Conservation (phyloP, 2,888 invertebrate species). For the Gasteruption jaculator region DNA sequence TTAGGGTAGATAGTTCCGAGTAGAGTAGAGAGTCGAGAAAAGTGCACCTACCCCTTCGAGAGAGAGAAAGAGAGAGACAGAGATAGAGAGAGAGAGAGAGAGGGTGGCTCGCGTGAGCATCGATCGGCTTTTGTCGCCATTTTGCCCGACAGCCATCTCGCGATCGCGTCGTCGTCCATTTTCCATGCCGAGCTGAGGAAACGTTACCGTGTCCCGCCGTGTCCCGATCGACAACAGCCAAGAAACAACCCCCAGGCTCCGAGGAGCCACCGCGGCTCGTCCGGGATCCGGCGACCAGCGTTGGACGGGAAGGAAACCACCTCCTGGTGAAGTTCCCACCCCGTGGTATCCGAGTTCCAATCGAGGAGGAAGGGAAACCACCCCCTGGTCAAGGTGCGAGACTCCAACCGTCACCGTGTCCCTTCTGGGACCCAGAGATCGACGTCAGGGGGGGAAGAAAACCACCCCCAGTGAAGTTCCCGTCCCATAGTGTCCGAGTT, state of each 20-base stretch:
- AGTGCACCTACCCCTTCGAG: neutral
- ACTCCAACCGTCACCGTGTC: no score
- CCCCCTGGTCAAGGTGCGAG: no score
- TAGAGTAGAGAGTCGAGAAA: no score
- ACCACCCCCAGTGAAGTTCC: no score
- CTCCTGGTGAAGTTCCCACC: constrained; percentile 49
- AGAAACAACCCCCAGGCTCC: constrained; percentile 4
- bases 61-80: constrained; percentile 11
- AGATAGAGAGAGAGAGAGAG: constrained; percentile 5
- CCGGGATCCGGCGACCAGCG: no score
- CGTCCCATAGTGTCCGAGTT: no score
- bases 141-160: constrained; percentile 40
- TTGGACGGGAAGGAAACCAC: constrained; percentile 1
- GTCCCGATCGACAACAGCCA: constrained; percentile 1
- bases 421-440: no score
- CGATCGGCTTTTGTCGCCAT: constrained; percentile 48
- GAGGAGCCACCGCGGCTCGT: no score
- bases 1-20: no score
- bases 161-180: constrained; percentile 19
- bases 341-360: constrained; percentile 16
- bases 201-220: constrained; percentile 14
- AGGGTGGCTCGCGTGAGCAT: constrained; percentile 27
- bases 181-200: constrained; percentile 16
- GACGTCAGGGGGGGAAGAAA: no score
- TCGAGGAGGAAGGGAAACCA: constrained; percentile 9